These are phyloP conservation scores for Carduelis carduelis DNA, from an alignment of 2,797 vertebrate genomes.

Conservation along the genomic window DNA sequence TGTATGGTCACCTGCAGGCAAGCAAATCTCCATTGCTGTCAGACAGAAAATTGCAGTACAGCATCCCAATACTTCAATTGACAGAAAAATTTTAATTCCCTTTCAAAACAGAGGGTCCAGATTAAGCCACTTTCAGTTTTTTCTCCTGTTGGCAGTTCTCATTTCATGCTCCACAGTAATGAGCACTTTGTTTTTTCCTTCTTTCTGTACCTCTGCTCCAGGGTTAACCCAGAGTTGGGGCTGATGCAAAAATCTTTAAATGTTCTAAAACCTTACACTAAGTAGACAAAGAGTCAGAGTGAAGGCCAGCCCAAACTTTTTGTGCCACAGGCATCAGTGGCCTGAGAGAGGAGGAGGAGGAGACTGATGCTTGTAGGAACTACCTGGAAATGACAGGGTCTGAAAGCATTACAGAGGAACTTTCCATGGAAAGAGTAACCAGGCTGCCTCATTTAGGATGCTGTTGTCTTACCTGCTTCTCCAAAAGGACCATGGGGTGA, in stretches of 20 bases:
- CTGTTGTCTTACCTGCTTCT: neutral
- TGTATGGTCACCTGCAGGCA: neutral
- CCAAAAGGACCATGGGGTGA: neutral
- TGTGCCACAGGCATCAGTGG: neutral
- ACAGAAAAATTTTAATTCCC: neutral
- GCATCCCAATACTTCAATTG: accelerated
- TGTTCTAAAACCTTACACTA: neutral
- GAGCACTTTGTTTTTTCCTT: neutral
- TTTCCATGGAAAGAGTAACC: neutral
- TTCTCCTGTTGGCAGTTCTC: neutral
- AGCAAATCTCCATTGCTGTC: neutral
- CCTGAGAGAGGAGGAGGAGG: neutral
- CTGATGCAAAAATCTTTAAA: neutral
- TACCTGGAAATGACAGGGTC: neutral
- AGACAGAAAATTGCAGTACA: neutral
- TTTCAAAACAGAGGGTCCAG: neutral
- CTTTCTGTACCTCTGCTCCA: neutral
- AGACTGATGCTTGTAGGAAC: neutral
- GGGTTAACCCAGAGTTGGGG: neutral
- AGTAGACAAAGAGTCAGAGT: neutral
- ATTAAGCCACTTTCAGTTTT: neutral
- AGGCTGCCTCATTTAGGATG: neutral
- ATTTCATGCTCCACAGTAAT: neutral
- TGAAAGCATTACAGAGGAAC: neutral
- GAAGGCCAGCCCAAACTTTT: neutral